These are phyloP conservation scores for Eupithecia pulchellata DNA, from an alignment of 2,888 invertebrate species.

Conservation along the genomic window DNA sequence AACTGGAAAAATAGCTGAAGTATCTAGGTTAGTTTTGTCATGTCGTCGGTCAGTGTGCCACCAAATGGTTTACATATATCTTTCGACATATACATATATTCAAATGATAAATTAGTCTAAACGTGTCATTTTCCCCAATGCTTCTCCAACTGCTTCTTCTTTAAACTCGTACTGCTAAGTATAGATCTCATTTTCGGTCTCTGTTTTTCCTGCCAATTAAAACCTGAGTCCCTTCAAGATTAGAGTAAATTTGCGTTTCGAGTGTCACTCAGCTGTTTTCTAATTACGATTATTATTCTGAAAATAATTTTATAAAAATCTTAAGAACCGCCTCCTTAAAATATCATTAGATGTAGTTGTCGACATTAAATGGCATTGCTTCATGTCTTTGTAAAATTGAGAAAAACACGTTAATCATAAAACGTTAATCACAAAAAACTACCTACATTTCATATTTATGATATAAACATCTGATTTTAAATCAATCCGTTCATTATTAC, in stretches of 20 bases:
- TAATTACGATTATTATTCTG: neutral
- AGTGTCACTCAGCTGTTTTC: neutral
- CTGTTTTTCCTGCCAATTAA: slow-evolving; percentile 3
- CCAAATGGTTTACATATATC: neutral
- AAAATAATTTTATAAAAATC: neutral
- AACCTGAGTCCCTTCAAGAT: neutral
- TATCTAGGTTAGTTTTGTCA: neutral
- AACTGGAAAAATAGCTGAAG: neutral
- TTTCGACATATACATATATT: no score
- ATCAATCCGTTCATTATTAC: neutral
- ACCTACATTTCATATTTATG: neutral
- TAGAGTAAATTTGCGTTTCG: neutral
- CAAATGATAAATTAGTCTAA: neutral
- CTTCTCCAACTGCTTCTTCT: neutral
- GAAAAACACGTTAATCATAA: neutral
- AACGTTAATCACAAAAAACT: neutral
- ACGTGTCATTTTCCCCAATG: neutral
- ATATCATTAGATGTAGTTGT: neutral
- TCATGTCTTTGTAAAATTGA: neutral
- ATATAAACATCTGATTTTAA: neutral
- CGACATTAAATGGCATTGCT: neutral
- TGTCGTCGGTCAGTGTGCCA: neutral
- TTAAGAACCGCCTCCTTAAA: neutral
- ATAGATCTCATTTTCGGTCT: neutral
- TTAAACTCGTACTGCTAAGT: neutral